Evolutionary conservation across 2,888 invertebrate genomes (phyloP).

Genomic region (Dicycla oo): DNA sequence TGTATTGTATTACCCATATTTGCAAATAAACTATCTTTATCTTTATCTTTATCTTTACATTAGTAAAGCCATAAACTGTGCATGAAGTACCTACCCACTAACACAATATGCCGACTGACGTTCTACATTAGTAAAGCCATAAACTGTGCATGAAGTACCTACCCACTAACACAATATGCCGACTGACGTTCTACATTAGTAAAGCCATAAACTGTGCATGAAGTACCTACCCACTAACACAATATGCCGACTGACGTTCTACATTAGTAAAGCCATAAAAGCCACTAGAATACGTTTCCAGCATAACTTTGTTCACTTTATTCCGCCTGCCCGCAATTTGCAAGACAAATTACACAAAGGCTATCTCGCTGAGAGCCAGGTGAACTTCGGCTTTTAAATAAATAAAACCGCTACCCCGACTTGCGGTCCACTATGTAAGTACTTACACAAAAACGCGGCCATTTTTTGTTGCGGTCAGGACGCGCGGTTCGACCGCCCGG

Average conservation of each 20-base stretch:
- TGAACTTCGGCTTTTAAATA: constrained; percentile 57
- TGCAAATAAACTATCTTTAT: no score
- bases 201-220: not conserved
- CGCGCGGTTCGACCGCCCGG: not conserved
- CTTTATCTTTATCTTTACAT: no score
- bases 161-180: no score
- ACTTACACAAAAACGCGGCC: constrained; percentile 32
- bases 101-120: no score
- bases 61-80: no score
- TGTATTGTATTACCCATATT: no score
- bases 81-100: no score
- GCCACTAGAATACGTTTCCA: constrained; percentile 35
- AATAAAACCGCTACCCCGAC: constrained; percentile 49
- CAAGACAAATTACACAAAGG: constrained; percentile 66
- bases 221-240: constrained; percentile 1
- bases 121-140: no score
- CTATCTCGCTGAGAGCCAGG: constrained; percentile 60
- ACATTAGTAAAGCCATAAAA: constrained; percentile 39
- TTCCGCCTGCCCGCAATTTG: constrained; percentile 55
- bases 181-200: no score
- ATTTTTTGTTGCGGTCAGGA: constrained; percentile 31
- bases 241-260: constrained; percentile 23
- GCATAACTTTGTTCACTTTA: constrained; percentile 53
- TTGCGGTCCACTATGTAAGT: constrained; percentile 23
- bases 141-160: no score